These are phyloP conservation scores for Ceyx erithaca DNA, from an alignment of 2,797 vertebrate species.

Conservation along the genomic window DNA sequence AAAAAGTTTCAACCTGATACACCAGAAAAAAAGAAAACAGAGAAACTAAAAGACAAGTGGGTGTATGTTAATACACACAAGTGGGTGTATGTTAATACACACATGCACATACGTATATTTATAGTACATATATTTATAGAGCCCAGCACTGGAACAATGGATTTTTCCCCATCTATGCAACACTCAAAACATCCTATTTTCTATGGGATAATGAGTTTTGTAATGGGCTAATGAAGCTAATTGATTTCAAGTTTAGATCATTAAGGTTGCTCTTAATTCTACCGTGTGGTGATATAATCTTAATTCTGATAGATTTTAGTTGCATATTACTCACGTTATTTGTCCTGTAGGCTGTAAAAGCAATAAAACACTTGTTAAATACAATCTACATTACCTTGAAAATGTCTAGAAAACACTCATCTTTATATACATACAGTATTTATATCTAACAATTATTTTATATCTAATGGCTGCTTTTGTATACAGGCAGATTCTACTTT, in stretches of 20 bases:
- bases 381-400: not conserved
- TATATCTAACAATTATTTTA: accelerated
- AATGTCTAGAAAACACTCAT: not conserved
- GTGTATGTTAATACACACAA: not conserved
- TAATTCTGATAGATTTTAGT: not conserved
- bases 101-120: accelerated
- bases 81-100: accelerated
- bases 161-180: not conserved
- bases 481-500: not conserved
- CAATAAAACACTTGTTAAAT: not conserved
- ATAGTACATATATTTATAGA: not conserved
- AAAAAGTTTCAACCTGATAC: not conserved
- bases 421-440: no score
- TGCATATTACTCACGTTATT: not conserved
- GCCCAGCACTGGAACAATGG: not conserved
- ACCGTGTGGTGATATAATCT: accelerated
- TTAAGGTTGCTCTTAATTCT: not conserved
- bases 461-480: not conserved
- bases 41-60: not conserved
- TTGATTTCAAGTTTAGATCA: not conserved
- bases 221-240: not conserved
- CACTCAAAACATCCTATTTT: not conserved
- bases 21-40: not conserved
- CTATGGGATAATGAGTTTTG: accelerated
- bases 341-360: not conserved